A percentile compares a stretch with the other conserved stretches of the same genome.
These are phyloP conservation scores for Gasteruption jaculator DNA, from an alignment of 2,888 invertebrate genomes.

Conservation along the genomic window DNA sequence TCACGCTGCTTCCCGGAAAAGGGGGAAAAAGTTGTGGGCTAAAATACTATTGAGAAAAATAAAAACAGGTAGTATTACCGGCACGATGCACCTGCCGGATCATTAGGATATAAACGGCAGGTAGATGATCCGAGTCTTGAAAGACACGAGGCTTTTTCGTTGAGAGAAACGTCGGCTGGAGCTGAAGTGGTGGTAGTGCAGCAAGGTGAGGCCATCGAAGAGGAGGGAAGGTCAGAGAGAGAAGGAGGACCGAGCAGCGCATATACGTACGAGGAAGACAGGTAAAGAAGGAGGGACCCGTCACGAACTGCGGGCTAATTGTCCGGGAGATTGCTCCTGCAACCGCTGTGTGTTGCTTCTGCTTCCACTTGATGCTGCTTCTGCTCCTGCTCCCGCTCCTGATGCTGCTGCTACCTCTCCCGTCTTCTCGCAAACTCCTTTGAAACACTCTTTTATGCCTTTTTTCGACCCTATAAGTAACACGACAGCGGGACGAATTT, in stretches of 20 bases:
- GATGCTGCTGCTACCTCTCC: slow-evolving; percentile 11
- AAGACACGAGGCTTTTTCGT: slow-evolving; percentile 24
- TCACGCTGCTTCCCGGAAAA: slow-evolving; percentile 12
- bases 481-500: no score
- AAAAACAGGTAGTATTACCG: slow-evolving; percentile 15
- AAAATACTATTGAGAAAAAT: slow-evolving; percentile 15
- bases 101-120: slow-evolving; percentile 48
- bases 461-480: no score
- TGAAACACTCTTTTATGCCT: neutral
- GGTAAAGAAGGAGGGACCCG: slow-evolving; percentile 42
- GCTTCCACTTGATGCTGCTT: slow-evolving; percentile 25
- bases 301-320: slow-evolving; percentile 49
- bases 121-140: slow-evolving; percentile 33
- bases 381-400: slow-evolving; percentile 31
- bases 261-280: no score
- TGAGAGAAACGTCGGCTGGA: slow-evolving; percentile 10
- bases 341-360: slow-evolving; percentile 34
- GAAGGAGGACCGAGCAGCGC: slow-evolving; percentile 25
- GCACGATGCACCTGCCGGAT: slow-evolving; percentile 46
- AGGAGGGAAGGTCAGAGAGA: slow-evolving; percentile 15
- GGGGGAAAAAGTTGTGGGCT: slow-evolving; percentile 14
- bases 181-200: slow-evolving; percentile 13
- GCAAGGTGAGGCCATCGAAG: slow-evolving; percentile 15
- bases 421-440: slow-evolving; percentile 4
- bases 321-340: slow-evolving; percentile 48